These are phyloP conservation scores for Enteromius argenteus DNA, from an alignment of 2,797 vertebrate genomes.

Conservation along the genomic window DNA sequence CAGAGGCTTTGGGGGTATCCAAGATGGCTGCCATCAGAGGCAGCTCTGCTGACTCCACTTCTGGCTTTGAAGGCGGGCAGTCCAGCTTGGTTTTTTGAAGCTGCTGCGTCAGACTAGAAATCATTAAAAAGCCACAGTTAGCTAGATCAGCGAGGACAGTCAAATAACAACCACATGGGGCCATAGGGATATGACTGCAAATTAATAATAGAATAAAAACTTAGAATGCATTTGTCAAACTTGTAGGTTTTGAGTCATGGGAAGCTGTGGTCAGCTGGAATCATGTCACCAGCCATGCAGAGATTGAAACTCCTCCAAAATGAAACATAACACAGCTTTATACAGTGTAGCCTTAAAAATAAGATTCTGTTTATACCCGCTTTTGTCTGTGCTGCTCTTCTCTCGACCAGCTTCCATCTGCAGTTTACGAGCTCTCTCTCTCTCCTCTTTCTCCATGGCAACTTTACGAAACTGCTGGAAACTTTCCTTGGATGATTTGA, in stretches of 20 bases:
- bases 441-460: conserved; percentile 85
- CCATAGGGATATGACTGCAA: neutral
- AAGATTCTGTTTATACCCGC: conserved; percentile 73
- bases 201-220: conserved; percentile 23
- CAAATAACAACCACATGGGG: neutral
- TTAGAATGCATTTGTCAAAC: neutral
- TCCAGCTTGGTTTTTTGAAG: conserved; percentile 48
- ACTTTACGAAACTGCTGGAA: conserved; percentile 89
- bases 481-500: conserved; percentile 86
- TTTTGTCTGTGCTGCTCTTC: conserved; percentile 67
- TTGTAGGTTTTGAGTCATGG: neutral
- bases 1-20: conserved; percentile 59
- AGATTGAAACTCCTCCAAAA: conserved; percentile 5
- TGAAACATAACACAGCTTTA: neutral
- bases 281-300: neutral
- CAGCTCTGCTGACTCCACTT: conserved; percentile 62
- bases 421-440: conserved; percentile 76
- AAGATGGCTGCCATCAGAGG: conserved; percentile 61
- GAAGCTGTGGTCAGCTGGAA: conserved; percentile 29
- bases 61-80: conserved; percentile 54
- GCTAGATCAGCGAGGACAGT: conserved; percentile 11
- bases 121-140: conserved; percentile 48
- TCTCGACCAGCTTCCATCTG: conserved; percentile 67
- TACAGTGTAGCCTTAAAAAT: neutral
- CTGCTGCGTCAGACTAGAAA: conserved; percentile 48